phyloP scores from a whole-genome alignment of 2,888 invertebrate genomes.

The Tromatobia lineatoria region DNA sequence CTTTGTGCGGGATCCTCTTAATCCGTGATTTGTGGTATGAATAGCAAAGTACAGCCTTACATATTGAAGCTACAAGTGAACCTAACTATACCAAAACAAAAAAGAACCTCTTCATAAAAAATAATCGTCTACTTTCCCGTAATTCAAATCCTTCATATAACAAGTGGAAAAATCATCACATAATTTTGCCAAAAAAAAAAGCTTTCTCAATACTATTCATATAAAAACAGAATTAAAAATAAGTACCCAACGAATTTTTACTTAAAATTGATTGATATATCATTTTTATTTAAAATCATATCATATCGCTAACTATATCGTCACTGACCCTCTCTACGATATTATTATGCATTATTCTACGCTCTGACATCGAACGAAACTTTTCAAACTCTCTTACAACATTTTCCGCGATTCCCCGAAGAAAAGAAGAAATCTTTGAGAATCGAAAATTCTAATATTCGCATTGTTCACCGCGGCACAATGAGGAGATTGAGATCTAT shows the following conservation, averaged over 20 bases:
- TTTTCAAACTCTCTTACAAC: not conserved
- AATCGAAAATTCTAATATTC: constrained; percentile 34
- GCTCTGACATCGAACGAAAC: not conserved
- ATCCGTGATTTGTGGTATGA: constrained; percentile 1
- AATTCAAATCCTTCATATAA: no score
- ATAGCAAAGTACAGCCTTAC: not conserved
- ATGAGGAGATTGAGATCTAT: constrained; percentile 50
- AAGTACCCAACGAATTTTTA: no score
- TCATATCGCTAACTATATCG: not conserved
- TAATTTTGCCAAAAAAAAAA: no score
- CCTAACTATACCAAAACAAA: not conserved
- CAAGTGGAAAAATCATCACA: no score
- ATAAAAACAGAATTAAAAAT: no score
- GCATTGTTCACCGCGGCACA: constrained; percentile 9
- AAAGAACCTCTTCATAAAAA: no score
- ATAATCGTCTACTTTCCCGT: no score
- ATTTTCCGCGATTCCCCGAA: constrained; percentile 7
- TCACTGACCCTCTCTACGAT: not conserved
- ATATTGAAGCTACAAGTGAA: not conserved
- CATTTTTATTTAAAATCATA: no score
- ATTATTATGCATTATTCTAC: not conserved
- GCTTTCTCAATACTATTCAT: no score
- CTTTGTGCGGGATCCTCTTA: constrained; percentile 16
- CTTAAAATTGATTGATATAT: no score
- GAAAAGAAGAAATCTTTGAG: constrained; percentile 46